Conservation (phyloP, 37 sponge, comb jelly and placozoan species). For the Crambe crambe region DNA sequence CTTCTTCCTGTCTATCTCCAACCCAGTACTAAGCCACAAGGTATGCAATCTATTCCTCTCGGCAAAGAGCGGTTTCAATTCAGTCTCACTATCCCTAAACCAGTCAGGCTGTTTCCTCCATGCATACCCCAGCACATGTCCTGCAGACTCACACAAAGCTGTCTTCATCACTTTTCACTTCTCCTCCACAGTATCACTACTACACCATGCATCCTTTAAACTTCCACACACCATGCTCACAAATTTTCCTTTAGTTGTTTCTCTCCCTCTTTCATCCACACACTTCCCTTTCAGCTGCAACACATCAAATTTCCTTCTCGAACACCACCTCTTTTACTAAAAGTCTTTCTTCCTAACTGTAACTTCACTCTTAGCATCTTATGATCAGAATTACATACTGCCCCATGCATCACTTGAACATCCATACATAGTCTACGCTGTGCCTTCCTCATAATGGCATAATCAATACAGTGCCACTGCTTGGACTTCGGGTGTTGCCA, state of each 20-base stretch:
- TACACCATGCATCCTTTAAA: no score
- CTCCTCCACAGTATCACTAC: no score
- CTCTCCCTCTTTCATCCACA: neutral
- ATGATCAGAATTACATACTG: neutral
- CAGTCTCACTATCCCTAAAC: neutral
- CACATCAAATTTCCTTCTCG: neutral
- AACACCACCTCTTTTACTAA: neutral
- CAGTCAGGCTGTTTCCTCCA: neutral
- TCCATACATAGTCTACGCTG: neutral
- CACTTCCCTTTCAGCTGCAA: neutral
- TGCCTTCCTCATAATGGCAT: neutral
- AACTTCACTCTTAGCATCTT: neutral
- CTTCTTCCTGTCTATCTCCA: neutral
- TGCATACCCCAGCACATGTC: neutral
- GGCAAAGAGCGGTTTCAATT: neutral
- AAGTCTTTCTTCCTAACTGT: neutral
- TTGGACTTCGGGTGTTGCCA: neutral
- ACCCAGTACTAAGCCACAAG: neutral
- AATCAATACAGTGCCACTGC: no score
- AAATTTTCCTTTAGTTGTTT: neutral
- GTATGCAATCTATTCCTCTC: neutral
- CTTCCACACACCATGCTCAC: neutral
- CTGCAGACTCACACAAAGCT: neutral
- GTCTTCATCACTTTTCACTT: neutral
- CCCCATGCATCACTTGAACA: neutral